Conservation (phyloP, 2,797 vertebrate genomes). For the Anabacerthia variegaticeps region DNA sequence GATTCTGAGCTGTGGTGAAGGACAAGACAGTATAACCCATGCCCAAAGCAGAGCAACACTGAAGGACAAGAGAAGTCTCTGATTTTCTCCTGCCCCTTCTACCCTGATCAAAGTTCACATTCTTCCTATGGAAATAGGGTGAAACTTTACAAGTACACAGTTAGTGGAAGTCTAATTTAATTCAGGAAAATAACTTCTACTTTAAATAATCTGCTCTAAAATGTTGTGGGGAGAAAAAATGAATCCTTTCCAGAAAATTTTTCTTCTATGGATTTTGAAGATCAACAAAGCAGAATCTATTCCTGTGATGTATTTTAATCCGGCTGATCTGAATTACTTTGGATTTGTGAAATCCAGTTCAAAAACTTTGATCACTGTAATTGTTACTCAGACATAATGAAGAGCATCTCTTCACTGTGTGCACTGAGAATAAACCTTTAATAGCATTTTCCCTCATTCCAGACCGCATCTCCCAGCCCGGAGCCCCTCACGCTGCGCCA, state of each 20-base stretch:
- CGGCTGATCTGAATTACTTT: neutral
- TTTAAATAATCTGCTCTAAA: conserved; percentile 3
- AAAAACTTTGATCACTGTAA: conserved; percentile 10
- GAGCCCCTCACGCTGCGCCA: neutral
- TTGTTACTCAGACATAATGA: neutral
- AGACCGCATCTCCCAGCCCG: neutral
- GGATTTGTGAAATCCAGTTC: conserved; percentile 29
- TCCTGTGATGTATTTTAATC: conserved; percentile 9
- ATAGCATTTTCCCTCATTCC: neutral
- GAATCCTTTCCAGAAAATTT: neutral
- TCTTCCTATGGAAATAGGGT: neutral
- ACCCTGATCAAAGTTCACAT: neutral
- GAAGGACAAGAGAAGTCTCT: neutral
- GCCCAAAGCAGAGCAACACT: neutral
- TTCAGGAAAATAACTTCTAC: neutral
- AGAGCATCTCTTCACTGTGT: neutral
- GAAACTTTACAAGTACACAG: neutral
- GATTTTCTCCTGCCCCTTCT: neutral
- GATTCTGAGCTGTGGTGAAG: neutral
- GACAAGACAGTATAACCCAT: neutral
- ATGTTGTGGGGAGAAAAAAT: neutral
- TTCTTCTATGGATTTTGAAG: neutral
- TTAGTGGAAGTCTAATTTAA: neutral
- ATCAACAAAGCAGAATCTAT: neutral
- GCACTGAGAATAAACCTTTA: neutral